These are phyloP conservation scores for Lasioglossum oenotherae DNA, from an alignment of 2,888 invertebrate genomes.

Conservation along the genomic window DNA sequence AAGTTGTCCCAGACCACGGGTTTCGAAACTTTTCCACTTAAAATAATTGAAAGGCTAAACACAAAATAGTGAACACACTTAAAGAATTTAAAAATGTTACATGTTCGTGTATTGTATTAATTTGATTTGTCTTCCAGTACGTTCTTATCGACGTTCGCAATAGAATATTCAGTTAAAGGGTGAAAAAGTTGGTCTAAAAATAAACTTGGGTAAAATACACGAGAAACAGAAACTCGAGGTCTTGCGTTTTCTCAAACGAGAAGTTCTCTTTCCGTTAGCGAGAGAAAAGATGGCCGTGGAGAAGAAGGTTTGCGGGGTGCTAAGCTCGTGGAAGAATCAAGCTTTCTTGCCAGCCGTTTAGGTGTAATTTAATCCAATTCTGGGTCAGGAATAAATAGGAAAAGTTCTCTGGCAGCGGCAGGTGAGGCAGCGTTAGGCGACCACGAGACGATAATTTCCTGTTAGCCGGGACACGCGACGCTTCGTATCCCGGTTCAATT, in stretches of 20 bases:
- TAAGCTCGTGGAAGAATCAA: neutral
- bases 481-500: constrained; percentile 15
- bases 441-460: neutral
- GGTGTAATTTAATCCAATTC: neutral
- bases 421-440: constrained; percentile 10
- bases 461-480: constrained; percentile 4
- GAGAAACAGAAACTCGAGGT: neutral
- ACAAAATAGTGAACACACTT: too few species aligned
- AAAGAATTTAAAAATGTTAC: neutral
- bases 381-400: constrained; percentile 7
- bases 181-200: neutral
- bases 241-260: neutral
- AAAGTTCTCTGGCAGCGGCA: neutral
- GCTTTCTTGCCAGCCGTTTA: neutral
- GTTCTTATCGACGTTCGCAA: neutral
- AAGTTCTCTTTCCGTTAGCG: neutral
- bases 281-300: neutral
- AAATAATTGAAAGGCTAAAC: too few species aligned
- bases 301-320: neutral
- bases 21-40: too few species aligned
- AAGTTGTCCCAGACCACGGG: too few species aligned
- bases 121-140: too few species aligned
- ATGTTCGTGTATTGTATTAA: too few species aligned
- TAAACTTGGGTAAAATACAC: neutral
- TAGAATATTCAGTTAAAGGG: neutral